Evolutionary conservation across 2,888 invertebrate species (phyloP), one percentile per base, ranked within the genome.

Genomic region (Ellobium chinense): DNA sequence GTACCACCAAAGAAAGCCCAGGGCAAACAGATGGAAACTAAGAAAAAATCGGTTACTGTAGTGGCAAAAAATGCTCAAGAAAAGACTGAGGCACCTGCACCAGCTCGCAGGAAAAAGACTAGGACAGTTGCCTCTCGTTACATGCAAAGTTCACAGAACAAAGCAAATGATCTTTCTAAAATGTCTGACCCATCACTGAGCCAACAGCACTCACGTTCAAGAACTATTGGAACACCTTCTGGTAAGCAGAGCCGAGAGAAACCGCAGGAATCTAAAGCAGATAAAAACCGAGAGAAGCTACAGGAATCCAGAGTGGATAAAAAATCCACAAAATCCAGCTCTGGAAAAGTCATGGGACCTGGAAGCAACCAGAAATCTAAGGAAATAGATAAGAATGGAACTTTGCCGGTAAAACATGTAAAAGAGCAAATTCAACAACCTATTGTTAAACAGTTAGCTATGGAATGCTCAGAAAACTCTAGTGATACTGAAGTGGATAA

Each of bases 71-170:
- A 29, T 46, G 29, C n/a, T 18, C 24, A 46, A 39, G 62, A 78
- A 21, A 18, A 46, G 3, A 65, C 58, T 27, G 58, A 72, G 54
- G 69, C 77, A 0, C 78, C 81, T 27, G 54, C 62, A 37, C 78
- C 83, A n/a, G 76, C 62, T 18, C 83, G 62, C 58, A 83, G 82
- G 62, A 86, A 82, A 66, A 84, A 82, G 60, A 74, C 82, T 12
- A 83, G 86, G 60, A 76, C 85, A 21, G 84, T 90, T 12, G 84
- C 86, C 4, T 90, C 90, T 4, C 82, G 89, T 21, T 89, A 88
- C 77, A 88, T 89, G 88, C 89, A 89, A 70, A 39, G 56, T 29
- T 31, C 77, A 27, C 1, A 36, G 3, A 63, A 21, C 37, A 60
- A n/a, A 46, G 36, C 58, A 34, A 21, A 24, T n/a, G 34, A 31